Evolutionary conservation across 2,888 invertebrate species (phyloP).

Genomic region (Slavum lentiscoides): DNA sequence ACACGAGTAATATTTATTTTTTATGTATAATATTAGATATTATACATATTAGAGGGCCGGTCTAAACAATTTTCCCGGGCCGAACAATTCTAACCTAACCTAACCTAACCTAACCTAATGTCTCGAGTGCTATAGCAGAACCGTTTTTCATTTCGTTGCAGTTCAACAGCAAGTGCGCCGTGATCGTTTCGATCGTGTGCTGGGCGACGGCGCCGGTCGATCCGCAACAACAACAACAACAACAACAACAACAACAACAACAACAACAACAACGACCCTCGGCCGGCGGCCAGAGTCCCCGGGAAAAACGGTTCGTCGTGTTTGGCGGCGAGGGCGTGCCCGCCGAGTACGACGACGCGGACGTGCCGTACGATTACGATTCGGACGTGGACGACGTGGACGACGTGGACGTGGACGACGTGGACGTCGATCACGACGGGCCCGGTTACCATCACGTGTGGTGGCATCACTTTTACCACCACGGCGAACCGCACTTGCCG

Average conservation of each 20-base stretch:
- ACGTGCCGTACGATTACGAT: neutral
- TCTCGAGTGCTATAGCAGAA: no score
- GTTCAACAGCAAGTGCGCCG: neutral
- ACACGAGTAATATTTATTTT: no score
- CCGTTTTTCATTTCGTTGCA: neutral
- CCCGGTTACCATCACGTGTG: constrained; percentile 29
- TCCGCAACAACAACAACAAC: no score
- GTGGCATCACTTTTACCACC: constrained; percentile 38
- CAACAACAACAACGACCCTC: no score
- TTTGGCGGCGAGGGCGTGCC: constrained; percentile 30
- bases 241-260: no score
- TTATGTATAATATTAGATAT: no score
- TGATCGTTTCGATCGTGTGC: neutral
- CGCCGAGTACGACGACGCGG: constrained; percentile 14
- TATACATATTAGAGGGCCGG: no score
- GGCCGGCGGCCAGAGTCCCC: neutral
- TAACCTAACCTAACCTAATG: no score
- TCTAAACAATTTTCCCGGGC: no score
- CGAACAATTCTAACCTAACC: no score
- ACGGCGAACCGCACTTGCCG: constrained; percentile 36
- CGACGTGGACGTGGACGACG: neutral
- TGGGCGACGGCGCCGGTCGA: neutral
- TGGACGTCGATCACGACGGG: neutral
- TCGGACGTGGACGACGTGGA: neutral
- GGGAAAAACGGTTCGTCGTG: constrained; percentile 5